A percentile compares a stretch with the other conserved stretches of the same genome.
These are phyloP conservation scores for Alosa sapidissima DNA, from an alignment of 2,797 vertebrate species.

Conservation along the genomic window DNA sequence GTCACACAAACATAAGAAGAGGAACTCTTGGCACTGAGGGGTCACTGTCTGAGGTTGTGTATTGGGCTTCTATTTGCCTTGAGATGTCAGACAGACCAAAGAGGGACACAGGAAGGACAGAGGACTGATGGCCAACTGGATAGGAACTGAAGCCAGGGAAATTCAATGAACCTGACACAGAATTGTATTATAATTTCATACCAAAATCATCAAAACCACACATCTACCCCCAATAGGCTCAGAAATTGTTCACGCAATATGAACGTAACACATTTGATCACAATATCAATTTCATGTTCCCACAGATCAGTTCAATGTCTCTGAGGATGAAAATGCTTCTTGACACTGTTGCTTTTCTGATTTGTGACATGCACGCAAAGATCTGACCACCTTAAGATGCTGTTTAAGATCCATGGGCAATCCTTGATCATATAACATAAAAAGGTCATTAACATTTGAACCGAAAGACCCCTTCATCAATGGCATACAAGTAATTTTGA, in stretches of 20 bases:
- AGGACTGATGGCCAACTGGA: conserved; percentile 77
- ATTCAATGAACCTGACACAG: conserved; percentile 44
- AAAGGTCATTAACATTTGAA: neutral
- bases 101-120: conserved; percentile 75
- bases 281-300: neutral
- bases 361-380: neutral
- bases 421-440: neutral
- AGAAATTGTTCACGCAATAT: neutral
- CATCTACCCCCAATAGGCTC: neutral
- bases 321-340: neutral
- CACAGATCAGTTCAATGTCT: neutral
- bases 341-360: neutral
- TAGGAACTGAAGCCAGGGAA: conserved; percentile 34
- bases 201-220: neutral
- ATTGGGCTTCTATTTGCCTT: conserved; percentile 79
- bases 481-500: neutral
- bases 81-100: conserved; percentile 80
- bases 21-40: conserved; percentile 70
- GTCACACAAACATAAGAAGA: conserved; percentile 88
- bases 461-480: neutral
- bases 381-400: neutral
- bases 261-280: neutral
- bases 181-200: conserved; percentile 14
- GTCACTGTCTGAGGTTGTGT: conserved; percentile 78
- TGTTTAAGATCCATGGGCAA: neutral